These are phyloP conservation scores for Chymomyza procnemis DNA, from an alignment of 2,888 invertebrate species.

Conservation along the genomic window DNA sequence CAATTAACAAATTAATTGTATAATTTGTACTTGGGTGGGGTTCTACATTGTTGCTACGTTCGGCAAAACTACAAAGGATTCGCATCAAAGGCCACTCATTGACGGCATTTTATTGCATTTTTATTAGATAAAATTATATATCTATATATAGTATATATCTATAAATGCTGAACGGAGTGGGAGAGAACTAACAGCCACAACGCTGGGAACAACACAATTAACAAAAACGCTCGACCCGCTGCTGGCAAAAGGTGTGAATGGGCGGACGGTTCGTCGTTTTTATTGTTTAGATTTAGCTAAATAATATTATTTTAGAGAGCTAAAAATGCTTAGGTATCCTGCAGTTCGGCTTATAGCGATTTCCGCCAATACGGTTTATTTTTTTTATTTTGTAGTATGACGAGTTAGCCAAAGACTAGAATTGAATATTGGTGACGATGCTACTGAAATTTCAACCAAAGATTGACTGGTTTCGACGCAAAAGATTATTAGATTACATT, in stretches of 20 bases:
- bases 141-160: not conserved
- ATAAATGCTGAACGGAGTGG: too few relatives aligned
- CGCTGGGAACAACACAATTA: not conserved
- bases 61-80: not conserved
- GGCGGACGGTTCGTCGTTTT: not conserved
- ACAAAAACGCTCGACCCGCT: not conserved
- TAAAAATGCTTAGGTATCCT: too few relatives aligned
- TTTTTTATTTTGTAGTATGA: too few relatives aligned
- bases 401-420: too few relatives aligned
- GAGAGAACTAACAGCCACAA: too few relatives aligned
- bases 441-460: too few relatives aligned
- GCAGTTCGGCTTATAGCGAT: too few relatives aligned
- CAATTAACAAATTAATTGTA: not conserved
- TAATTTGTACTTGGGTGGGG: not conserved
- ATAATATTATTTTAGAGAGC: too few relatives aligned
- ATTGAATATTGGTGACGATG: too few relatives aligned
- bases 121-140: not conserved
- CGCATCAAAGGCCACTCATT: not conserved
- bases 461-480: too few relatives aligned
- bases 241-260: not conserved
- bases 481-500: too few relatives aligned
- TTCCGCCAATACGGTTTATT: too few relatives aligned
- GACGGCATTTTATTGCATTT: not conserved
- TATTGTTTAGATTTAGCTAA: conserved; percentile 1
- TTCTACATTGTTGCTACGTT: not conserved